These are phyloP conservation scores for Charaxes varanes DNA, from an alignment of 1,140 invertebrate species.

Conservation along the genomic window DNA sequence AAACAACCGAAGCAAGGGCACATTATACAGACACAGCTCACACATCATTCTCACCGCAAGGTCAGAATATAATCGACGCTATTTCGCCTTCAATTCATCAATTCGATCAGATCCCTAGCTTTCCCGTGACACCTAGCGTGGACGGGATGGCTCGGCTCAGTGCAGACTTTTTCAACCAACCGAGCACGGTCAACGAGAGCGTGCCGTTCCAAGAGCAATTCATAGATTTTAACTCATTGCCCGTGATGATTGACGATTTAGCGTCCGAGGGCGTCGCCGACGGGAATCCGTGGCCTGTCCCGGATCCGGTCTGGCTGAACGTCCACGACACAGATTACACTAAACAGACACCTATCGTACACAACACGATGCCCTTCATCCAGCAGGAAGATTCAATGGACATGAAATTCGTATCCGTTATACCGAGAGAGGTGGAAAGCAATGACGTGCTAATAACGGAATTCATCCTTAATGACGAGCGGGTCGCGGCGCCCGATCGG, in stretches of 20 bases:
- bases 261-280: constrained; percentile 33
- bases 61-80: constrained; percentile 54
- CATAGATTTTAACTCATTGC: constrained; percentile 47
- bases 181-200: constrained; percentile 19
- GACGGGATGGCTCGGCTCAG: constrained; percentile 35
- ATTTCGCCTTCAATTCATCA: constrained; percentile 42
- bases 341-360: constrained; percentile 36
- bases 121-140: constrained; percentile 40
- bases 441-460: constrained; percentile 44
- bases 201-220: constrained; percentile 48
- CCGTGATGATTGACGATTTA: constrained; percentile 52
- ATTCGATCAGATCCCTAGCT: constrained; percentile 32
- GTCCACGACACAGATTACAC: constrained; percentile 39
- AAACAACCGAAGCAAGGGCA: constrained; percentile 50
- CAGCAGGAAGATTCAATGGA: constrained; percentile 56
- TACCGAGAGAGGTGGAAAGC: constrained; percentile 46
- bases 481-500: constrained; percentile 5
- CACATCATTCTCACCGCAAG: constrained; percentile 58
- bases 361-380: constrained; percentile 51
- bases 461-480: constrained; percentile 33
- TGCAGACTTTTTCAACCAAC: constrained; percentile 23
- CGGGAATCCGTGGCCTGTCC: constrained; percentile 28
- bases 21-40: constrained; percentile 56
- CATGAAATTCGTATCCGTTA: constrained; percentile 46
- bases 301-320: constrained; percentile 30